Evolutionary conservation across 2,113 vertebrate genomes (phyloP), one percentile per base, ranked within the genome.

Genomic region (Eublepharis macularius): DNA sequence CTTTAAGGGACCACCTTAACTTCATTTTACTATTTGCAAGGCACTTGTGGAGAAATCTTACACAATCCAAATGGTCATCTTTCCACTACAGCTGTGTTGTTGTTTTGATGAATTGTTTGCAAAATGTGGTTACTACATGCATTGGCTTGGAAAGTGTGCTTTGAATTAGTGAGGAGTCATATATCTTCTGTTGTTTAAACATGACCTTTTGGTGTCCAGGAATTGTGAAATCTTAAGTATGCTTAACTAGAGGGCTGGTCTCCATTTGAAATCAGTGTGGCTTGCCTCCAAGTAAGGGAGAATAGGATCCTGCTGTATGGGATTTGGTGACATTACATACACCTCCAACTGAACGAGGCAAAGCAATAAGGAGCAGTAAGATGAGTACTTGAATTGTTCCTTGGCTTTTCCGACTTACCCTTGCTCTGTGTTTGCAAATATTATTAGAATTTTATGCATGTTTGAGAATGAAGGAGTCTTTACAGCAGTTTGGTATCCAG

Each of bases 371-470:
- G n/a, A 41, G 76, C 74, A 87, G 72, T 32, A 73, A 76, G 87
- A 89, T 82, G 68, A 89, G 74, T 60, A 45, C 60, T 66, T 29
- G 47, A 8, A 77, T 88, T 83, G 84, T 70, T 80, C 54, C 4
- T 24, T 82, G 36, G 76, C 81, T 87, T 75, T 84, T 70, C 1
- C 81, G 49, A 77, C 79, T 17, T 1, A 0, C 11, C n/a, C 81
- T 68, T 12, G 7, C 0, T 76, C 77, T 83, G 84, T n/a, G 81
- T 60, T 88, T 89, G 86, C 90, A 84, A 87, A 90, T 87, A 74
- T 89, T 89, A 43, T 80, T 85, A 87, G 90, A 88, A 93, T 92
- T 86, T 91, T 89, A 84, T 90, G 90, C 88, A 92, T 92, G 83
- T 86, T 86, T 89, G 90, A 81, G 92, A 76, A 0, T 90, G 91